These are phyloP conservation scores for Carettochelys insculpta DNA, from an alignment of 2,113 vertebrate genomes.

Conservation along the genomic window DNA sequence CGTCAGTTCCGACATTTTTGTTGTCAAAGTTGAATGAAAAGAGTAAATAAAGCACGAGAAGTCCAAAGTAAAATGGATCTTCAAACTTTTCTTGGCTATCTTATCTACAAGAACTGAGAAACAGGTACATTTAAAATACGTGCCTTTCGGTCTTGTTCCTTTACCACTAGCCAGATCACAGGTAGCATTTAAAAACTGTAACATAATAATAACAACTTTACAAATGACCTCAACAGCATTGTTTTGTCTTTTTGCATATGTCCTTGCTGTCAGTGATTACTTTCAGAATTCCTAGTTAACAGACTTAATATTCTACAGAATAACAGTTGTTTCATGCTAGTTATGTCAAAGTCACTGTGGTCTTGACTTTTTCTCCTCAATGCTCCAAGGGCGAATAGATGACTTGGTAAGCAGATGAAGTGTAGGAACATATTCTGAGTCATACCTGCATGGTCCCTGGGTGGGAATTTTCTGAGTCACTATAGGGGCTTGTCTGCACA, in stretches of 20 bases:
- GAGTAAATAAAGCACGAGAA: neutral
- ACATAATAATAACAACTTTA: conserved; percentile 42
- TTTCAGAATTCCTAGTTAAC: conserved; percentile 18
- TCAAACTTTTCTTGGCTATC: neutral
- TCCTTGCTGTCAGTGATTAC: conserved; percentile 56
- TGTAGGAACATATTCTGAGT: rapidly evolving
- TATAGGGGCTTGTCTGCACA: too few relatives aligned
- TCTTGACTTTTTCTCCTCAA: neutral
- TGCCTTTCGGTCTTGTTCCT: neutral
- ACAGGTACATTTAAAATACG: conserved; percentile 1
- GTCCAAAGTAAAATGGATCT: neutral
- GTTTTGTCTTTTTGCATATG: conserved; percentile 53
- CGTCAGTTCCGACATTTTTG: neutral
- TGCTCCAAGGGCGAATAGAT: neutral
- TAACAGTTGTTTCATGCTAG: neutral
- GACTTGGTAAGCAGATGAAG: neutral
- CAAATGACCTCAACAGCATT: conserved; percentile 53
- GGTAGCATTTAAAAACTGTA: conserved; percentile 12
- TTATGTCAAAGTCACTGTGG: neutral
- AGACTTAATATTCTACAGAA: too few relatives aligned
- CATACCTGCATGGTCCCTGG: neutral
- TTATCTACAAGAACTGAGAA: neutral
- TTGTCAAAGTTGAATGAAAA: neutral
- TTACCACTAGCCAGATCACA: neutral
- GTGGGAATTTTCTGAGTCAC: too few relatives aligned